These are phyloP conservation scores for Eospalax fontanierii DNA, from an alignment of 2,797 vertebrate genomes.

Conservation along the genomic window DNA sequence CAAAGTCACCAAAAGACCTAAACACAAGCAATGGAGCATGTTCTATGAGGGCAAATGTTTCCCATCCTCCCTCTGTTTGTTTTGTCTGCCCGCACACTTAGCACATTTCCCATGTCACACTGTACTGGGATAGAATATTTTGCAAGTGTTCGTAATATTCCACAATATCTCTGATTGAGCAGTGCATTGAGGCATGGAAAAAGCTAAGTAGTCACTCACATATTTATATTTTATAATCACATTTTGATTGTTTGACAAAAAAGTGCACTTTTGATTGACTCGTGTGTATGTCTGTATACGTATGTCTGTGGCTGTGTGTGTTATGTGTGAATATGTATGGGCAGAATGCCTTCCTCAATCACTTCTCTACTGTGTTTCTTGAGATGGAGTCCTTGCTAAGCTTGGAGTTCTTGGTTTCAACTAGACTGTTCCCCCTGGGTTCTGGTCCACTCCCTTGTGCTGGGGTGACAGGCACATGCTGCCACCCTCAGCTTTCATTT, in stretches of 20 bases:
- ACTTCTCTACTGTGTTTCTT: not conserved
- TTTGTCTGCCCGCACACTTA: not conserved
- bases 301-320: no score
- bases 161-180: not conserved
- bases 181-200: slow-evolving; percentile 8
- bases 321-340: no score
- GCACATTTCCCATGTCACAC: not conserved
- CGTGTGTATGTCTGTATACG: not conserved
- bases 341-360: not conserved
- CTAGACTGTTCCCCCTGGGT: no score
- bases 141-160: not conserved
- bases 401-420: not conserved
- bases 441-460: not conserved
- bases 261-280: not conserved
- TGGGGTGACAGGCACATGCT: no score
- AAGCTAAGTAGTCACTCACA: not conserved
- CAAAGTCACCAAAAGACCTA: not conserved
- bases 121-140: not conserved
- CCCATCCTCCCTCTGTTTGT: not conserved
- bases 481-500: not conserved
- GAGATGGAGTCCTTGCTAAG: not conserved
- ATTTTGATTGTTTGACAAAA: slow-evolving; percentile 4
- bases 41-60: not conserved
- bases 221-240: not conserved
- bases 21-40: not conserved